Conservation (phyloP, 1,140 invertebrate species). For the Cecropterus lyciades region DNA sequence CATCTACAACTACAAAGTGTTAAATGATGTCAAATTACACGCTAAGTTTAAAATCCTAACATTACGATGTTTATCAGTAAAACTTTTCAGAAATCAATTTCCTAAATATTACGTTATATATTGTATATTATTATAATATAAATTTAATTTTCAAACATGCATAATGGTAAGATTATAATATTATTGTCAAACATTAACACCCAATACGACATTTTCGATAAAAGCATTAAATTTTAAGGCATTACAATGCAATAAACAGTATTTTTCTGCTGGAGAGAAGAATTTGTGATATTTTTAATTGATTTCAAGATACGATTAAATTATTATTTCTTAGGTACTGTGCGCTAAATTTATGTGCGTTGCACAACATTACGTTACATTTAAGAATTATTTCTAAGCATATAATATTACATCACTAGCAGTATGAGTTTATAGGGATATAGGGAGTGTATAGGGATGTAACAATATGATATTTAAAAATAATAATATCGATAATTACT, state of each 20-base stretch:
- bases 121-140: conserved; percentile 26
- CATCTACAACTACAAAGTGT: conserved; percentile 74
- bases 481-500: too few species aligned
- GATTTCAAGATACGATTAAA: conserved; percentile 9
- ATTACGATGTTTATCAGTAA: conserved; percentile 46
- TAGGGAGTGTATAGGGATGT: too few species aligned
- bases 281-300: neutral
- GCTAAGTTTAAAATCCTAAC: conserved; percentile 47
- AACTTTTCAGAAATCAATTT: conserved; percentile 50
- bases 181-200: conserved; percentile 26
- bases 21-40: conserved; percentile 68
- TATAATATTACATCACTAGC: neutral
- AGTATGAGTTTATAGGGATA: too few species aligned
- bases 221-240: conserved; percentile 23
- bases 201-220: conserved; percentile 10
- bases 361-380: conserved; percentile 4
- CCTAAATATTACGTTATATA: conserved; percentile 38
- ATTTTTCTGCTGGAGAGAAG: neutral
- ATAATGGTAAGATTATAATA: conserved; percentile 19
- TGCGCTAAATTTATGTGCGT: neutral
- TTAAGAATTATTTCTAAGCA: neutral
- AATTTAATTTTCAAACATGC: conserved; percentile 34
- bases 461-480: too few species aligned
- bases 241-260: conserved; percentile 12
- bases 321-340: neutral